Conservation (phyloP, 2,888 invertebrate species). For the Resseliella maxima region DNA sequence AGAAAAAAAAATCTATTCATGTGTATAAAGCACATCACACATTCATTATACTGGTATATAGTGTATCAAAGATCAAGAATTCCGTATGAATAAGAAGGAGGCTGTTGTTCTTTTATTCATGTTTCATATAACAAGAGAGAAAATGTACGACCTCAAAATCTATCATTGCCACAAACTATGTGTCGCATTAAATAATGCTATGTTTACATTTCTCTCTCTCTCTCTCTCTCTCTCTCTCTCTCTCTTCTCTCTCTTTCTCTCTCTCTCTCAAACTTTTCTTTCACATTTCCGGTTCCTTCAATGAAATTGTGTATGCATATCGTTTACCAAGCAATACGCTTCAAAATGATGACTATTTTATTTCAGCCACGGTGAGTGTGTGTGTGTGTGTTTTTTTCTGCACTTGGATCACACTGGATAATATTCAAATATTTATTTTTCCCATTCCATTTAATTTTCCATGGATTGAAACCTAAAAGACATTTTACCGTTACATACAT, state of each 20-base stretch:
- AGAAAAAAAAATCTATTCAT: no score
- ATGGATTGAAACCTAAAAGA: not conserved
- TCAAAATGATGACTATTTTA: no score
- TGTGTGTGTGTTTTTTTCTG: no score
- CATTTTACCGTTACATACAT: not conserved
- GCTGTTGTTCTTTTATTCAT: not conserved
- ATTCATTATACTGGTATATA: not conserved
- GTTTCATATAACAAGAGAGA: not conserved
- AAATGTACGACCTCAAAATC: conserved; percentile 24
- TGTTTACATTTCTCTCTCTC: not conserved
- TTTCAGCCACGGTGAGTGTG: no score
- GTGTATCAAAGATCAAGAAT: not conserved
- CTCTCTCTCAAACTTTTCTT: no score
- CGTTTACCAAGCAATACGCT: no score
- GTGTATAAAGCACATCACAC: no score
- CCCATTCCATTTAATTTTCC: not conserved
- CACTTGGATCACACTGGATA: not conserved
- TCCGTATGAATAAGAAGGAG: not conserved
- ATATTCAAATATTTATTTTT: conserved; percentile 32
- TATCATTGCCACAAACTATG: conserved; percentile 17
- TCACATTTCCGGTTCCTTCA: no score
- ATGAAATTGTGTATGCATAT: no score
- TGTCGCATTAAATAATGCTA: conserved; percentile 34
- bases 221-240: not conserved
- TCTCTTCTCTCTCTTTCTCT: no score